Base-by-base conservation (phyloP, 2,888 invertebrate species). In the Scaptomyza tumidula region DNA sequence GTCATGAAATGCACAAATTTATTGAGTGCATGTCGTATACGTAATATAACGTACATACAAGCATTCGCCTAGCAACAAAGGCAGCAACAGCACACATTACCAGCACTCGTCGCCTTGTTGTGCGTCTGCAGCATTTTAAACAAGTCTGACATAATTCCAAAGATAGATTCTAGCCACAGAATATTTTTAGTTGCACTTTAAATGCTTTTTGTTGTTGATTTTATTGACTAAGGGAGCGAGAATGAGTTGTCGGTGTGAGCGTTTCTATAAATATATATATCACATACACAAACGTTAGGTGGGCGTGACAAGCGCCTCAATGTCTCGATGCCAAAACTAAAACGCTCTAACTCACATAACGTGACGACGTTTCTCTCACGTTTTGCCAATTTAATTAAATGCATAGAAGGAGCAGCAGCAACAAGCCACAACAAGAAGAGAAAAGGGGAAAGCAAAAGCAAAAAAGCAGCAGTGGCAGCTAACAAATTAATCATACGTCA, bases 401-500 rank as follows among this genome's bases (percentile, higher is more conserved):
- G 53, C 54, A 48, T 49, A 52, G 41, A 43, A 43, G 31, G 7
- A 35, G 13, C 35, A 35, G 35, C 35, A 35, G 35, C 35, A 35
- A 7, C 39, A 39, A 45, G n/a, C 29, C 50, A 24, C 41, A 24
- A 44, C 24, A 58, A 44, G 9, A 29, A 6, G 1, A 29, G 29
- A 29, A 29, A 29, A 29, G 14, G 14, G 39, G 3, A 46, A 1
- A n/a, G n/a, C 3, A 35, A 13, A 27, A 9, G 29, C 53, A 46
- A 45, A 33, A n/a, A n/a, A n/a, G n/a, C n/a, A n/a, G 29, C 39
- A 19, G 31, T 43, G 56, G 58, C 52, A 70, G 58, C 66, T 27
- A 41, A 41, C 64, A 76, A 74, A 84, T 84, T 87, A 87, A 84
- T 84, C 87, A 87, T 84, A 72, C 72, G 82, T 79, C 87, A 85